Conservation (phyloP, 1,140 invertebrate genomes). For the Papilio dardanus region DNA sequence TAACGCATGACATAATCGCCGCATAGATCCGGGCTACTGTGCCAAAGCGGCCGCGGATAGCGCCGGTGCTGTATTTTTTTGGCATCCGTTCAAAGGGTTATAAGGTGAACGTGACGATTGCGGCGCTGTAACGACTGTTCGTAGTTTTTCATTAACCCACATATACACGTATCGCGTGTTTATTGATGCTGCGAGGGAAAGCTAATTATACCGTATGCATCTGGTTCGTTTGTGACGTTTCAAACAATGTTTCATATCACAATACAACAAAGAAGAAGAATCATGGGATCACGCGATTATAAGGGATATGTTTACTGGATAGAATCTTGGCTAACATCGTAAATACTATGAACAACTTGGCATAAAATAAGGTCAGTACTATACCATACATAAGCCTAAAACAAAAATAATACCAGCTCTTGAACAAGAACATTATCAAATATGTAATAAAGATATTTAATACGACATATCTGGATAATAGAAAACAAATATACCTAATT, state of each 20-base stretch:
- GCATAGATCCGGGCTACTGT: conserved; percentile 72
- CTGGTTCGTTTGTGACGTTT: conserved; percentile 1
- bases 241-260: not conserved
- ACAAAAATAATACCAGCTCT: not conserved
- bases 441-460: too few relatives aligned
- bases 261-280: too few relatives aligned
- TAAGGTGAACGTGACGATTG: conserved; percentile 68
- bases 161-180: conserved; percentile 7
- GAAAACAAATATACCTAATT: not conserved
- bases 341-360: not conserved
- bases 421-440: not conserved
- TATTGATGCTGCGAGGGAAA: conserved; percentile 17
- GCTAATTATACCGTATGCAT: conserved; percentile 10
- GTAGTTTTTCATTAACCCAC: conserved; percentile 37
- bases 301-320: not conserved
- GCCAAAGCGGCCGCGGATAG: conserved; percentile 67
- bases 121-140: conserved; percentile 16
- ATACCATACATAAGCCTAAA: not conserved
- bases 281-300: too few relatives aligned
- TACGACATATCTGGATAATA: not conserved
- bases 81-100: conserved; percentile 73
- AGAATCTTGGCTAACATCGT: not conserved
- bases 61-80: conserved; percentile 61
- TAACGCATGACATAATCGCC: conserved; percentile 79
- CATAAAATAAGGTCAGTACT: not conserved